These are phyloP conservation scores for Smittia sp. DNA, from an alignment of 2,888 invertebrate species.

Conservation along the genomic window DNA sequence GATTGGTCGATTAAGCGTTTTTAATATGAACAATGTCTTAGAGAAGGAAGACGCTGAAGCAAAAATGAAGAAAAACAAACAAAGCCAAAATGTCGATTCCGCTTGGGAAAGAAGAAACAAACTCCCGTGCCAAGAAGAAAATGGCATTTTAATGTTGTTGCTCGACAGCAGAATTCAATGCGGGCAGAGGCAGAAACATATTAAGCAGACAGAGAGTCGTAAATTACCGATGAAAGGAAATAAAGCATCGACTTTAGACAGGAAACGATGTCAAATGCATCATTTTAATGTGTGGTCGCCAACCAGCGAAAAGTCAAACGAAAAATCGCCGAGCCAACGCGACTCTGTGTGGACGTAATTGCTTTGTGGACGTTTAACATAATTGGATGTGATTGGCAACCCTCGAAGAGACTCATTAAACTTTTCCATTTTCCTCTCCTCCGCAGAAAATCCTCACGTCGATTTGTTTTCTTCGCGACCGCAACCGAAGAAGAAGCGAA, in stretches of 20 bases:
- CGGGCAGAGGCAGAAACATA: conserved; percentile 14
- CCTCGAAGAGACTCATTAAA: neutral
- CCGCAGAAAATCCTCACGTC: conserved; percentile 80
- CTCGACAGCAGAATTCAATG: neutral
- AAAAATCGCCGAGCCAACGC: neutral
- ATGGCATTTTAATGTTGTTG: conserved; percentile 15
- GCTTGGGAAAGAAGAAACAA: neutral
- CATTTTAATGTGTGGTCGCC: conserved; percentile 33
- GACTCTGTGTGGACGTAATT: neutral
- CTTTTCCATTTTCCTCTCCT: neutral
- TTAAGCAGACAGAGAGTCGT: neutral
- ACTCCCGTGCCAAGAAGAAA: conserved; percentile 9
- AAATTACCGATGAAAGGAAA: conserved; percentile 21
- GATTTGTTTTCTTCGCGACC: conserved; percentile 89
- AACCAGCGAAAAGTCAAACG: neutral
- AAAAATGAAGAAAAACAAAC: conserved; percentile 24
- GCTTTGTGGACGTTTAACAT: neutral
- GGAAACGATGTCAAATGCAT: conserved; percentile 42
- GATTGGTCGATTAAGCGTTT: conserved; percentile 18
- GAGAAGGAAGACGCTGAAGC: neutral
- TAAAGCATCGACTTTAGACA: conserved; percentile 15
- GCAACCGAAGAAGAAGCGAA: conserved; percentile 93
- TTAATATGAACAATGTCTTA: conserved; percentile 6
- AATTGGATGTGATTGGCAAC: conserved; percentile 2
- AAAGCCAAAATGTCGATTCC: conserved; percentile 22